phyloP scores from a whole-genome alignment of 2,113 vertebrate genomes.

The Astur gentilis region DNA sequence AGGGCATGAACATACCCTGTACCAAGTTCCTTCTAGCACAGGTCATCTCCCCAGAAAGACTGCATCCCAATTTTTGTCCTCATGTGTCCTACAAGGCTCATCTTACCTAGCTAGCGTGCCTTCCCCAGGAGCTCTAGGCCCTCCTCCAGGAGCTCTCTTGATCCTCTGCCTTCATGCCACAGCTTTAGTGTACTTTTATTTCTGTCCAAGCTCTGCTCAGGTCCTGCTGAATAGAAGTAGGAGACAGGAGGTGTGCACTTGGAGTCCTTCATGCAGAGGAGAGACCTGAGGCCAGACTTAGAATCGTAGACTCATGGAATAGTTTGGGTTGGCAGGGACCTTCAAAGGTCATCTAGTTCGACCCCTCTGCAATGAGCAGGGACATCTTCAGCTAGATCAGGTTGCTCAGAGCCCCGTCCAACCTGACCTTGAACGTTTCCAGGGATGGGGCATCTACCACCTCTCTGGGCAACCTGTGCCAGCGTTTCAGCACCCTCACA shows the following conservation, averaged over 20 bases:
- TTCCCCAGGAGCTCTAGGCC: not conserved
- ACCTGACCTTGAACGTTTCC: not conserved
- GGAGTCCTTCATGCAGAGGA: not conserved
- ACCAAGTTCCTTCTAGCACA: not conserved
- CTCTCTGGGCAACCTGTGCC: not conserved
- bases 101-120: fast-evolving
- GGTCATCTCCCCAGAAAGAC: not conserved
- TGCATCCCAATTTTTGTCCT: not conserved
- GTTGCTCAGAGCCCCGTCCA: not conserved
- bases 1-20: not conserved
- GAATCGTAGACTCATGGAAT: not conserved
- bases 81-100: not conserved
- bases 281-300: not conserved
- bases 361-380: not conserved
- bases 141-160: not conserved
- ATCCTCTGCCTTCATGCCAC: not conserved
- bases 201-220: not conserved
- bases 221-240: not conserved
- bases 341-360: not conserved
- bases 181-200: not conserved
- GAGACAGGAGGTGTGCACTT: not conserved
- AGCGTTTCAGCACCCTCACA: not conserved
- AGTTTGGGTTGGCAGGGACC: not conserved
- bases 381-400: not conserved
- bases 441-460: not conserved